Evolutionary conservation across 1,140 invertebrate genomes (phyloP).

Genomic region (Steinernema feltiae): DNA sequence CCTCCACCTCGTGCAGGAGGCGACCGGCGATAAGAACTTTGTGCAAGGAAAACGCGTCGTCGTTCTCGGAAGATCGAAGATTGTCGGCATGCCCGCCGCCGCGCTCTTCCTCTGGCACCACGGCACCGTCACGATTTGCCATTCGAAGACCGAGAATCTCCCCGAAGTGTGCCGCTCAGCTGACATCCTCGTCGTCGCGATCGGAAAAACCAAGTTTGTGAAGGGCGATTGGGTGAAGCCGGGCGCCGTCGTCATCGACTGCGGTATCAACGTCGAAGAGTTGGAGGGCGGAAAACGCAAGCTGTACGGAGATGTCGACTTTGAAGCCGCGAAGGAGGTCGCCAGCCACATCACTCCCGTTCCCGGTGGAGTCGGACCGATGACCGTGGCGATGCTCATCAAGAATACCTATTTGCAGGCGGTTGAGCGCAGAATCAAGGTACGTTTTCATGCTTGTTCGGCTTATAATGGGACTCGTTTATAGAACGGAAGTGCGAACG

Average conservation of each 20-base stretch:
- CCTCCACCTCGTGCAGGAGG: slow-evolving; percentile 50
- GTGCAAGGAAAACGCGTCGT: slow-evolving; percentile 81
- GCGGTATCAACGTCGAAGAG: slow-evolving; percentile 88
- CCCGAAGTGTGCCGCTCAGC: slow-evolving; percentile 63
- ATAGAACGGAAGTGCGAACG: neutral
- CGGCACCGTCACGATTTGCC: slow-evolving; percentile 70
- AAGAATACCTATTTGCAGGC: slow-evolving; percentile 76
- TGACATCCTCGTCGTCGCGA: slow-evolving; percentile 91
- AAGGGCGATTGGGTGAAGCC: slow-evolving; percentile 92
- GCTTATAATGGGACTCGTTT: too few relatives aligned
- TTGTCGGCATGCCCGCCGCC: slow-evolving; percentile 88
- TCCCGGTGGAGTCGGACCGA: slow-evolving; percentile 92
- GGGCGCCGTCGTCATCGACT: slow-evolving; percentile 95
- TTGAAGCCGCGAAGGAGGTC: slow-evolving; percentile 69
- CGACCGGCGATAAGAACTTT: slow-evolving; percentile 52
- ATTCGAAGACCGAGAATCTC: slow-evolving; percentile 72
- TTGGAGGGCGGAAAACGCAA: slow-evolving; percentile 35
- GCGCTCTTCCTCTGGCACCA: slow-evolving; percentile 92
- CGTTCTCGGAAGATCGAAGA: slow-evolving; percentile 90
- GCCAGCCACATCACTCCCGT: slow-evolving; percentile 90
- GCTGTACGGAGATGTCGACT: slow-evolving; percentile 92
- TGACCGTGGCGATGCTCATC: slow-evolving; percentile 97
- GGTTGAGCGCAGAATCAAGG: slow-evolving; percentile 42
- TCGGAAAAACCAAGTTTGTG: slow-evolving; percentile 83
- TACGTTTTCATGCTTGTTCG: neutral